Evolutionary conservation across 2,888 invertebrate genomes (phyloP), one percentile per base, ranked within the genome.

Genomic region (Rhamnusium bicolor): DNA sequence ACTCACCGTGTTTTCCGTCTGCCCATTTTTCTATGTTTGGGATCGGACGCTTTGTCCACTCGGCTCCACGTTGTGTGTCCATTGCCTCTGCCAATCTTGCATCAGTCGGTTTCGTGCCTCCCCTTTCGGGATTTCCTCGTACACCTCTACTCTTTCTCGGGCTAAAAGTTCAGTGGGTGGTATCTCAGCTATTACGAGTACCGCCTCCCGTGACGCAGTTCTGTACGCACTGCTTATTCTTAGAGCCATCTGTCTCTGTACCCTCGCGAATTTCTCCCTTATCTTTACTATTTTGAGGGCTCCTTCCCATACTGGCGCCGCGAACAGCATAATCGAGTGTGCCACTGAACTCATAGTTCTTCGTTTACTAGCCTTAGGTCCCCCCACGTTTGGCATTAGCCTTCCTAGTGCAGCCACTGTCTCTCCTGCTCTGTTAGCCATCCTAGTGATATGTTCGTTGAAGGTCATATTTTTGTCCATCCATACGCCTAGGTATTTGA

Each of bases 401-500:
- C 16, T 16, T 5, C 12, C 6, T 14, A 54, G 10, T n/a, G 54
- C 54, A 2, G 66, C 4, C 7, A 21, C 7, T 4, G 47, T 49
- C 8, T 54, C 29, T 54, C 19, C 24, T 12, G 61, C 47, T 18
- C 40, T 69, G 1, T 61, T 47, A 3, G 49, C 47, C 14, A 5
- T 71, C 10, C 27, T 46, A 29, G 2, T 54, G 12, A 70, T 40
- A 18, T 67, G 72, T n/a, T 21, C 49, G 7, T 56, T 60, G 24
- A 72, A 49, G 2, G 24, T 3, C 14, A 68, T 8, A 16, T 58
- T 46, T 29, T 60, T 46, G 29, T n/a, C 67, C 47, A 72, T 4
- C n/a, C 32, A 51, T 19, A 72, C 53, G 7, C 67, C 68, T 51
- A 72, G 18, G 49, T 72, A 72, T 68, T 72, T 72, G 2, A 6